Base-by-base conservation (phyloP, 92 coral and sea anemone species). In the Parazoanthus darwini region DNA sequence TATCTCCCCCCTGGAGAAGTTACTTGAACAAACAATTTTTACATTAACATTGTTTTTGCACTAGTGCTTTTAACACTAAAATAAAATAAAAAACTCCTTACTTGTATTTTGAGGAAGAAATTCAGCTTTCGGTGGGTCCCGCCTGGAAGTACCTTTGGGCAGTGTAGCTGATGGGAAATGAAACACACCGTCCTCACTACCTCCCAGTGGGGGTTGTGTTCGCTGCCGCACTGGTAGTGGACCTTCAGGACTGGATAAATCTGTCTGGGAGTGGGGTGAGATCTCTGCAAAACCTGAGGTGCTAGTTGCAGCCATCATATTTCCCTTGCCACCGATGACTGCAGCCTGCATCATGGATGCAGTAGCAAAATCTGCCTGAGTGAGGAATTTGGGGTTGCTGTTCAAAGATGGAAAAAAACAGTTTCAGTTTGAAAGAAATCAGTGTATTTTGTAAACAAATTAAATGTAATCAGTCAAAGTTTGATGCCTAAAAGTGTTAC, bases 221-320 rank as follows among this genome's bases (percentile, higher is more conserved):
- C 87, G 87, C 66, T 84, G 87, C 22, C 87, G 87, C 65, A 84
- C 68, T 25, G 79, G 87, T 35, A 84, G 68, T 1, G 87, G 79
- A 25, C 87, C 87, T 13, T 84, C 87, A 10, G 87, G 79, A 48
- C 87, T 84, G 79, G 87, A 84, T 50, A 84, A 25, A 35, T 84
- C 87, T 26, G 87, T n/a, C 65, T 84, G 87, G 65, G 78, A 46
- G 78, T 84, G 87, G 4, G 93, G 96, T 11, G 98, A 89, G 51
- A 89, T 77, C 79, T 89, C 94, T 1, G 98, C 89, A 65, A 90
- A 88, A 58, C 90, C 92, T 1, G 98, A 86, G 67, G 70, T 88
- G 67, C 86, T 91, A 43, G 89, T 84, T 15, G 79, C 25, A 8
- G 79, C 33, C 65, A 71, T 44, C 66, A 84, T 44, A 22, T 11